phyloP scores from a whole-genome alignment of 2,888 invertebrate genomes.

The Mantis religiosa region DNA sequence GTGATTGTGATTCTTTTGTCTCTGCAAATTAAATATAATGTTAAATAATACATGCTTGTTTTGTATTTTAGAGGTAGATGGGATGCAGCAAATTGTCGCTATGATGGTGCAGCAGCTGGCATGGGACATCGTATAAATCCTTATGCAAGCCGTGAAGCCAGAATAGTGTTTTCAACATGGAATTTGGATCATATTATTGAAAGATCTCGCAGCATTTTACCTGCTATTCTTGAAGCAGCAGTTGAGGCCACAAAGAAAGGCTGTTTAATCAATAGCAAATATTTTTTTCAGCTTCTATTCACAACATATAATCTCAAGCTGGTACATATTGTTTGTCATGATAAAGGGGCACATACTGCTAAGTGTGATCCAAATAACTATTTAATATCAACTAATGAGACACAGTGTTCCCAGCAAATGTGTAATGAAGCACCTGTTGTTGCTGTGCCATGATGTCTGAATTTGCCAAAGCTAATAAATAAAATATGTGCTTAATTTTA shows the following conservation, averaged over 20 bases:
- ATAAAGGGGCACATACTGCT: conserved; percentile 63
- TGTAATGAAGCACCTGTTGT: too few relatives aligned
- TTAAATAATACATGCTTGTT: neutral
- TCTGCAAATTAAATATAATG: too few relatives aligned
- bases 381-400: neutral
- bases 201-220: conserved; percentile 69
- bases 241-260: conserved; percentile 34
- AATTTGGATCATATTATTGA: conserved; percentile 80
- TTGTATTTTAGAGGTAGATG: conserved; percentile 18
- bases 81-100: conserved; percentile 35
- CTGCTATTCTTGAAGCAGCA: conserved; percentile 56
- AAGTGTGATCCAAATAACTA: conserved; percentile 33
- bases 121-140: conserved; percentile 73
- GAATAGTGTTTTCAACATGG: conserved; percentile 85
- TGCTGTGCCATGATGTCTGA: too few relatives aligned
- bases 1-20: too few relatives aligned
- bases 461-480: too few relatives aligned
- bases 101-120: conserved; percentile 3
- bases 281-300: conserved; percentile 72
- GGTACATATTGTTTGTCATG: conserved; percentile 86
- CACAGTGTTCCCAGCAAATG: neutral
- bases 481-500: too few relatives aligned
- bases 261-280: conserved; percentile 54
- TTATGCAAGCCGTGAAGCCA: conserved; percentile 72
- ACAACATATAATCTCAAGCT: conserved; percentile 72